Evolutionary conservation across 2,888 invertebrate species (phyloP), one percentile per base, ranked within the genome.

Genomic region (Tridacna gigas): DNA sequence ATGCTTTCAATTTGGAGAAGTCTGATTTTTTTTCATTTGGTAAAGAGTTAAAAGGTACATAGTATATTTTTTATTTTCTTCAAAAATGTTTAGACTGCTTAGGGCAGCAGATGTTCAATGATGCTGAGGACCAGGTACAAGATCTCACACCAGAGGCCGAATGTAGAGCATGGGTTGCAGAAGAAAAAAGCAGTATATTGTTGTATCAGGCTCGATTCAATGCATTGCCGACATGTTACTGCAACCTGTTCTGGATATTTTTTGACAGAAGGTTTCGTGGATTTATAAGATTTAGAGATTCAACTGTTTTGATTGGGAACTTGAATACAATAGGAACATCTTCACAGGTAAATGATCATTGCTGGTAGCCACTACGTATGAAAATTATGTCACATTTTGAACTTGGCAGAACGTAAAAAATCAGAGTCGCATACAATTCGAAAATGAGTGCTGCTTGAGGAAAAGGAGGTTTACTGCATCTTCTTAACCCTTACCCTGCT

Each of bases 101-200:
- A 0, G 71, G 71, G 22, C 71, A 26, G 25, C 25, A 22, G 9
- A 71, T 71, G 71, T 48, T 25, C 15, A 71, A 71, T 20, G 71
- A 71, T 20, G 51, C n/a, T 11, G 25, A 15, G 3, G 18, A 12
- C 51, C 51, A 71, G 18, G 45, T 37, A 9, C 48, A 48, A 25
- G n/a, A 2, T 25, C 20, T 71, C 9, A 26, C 4, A n/a, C 71
- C 71, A 0, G 25, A 9, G 18, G 48, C 51, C 9, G 71, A 15
- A 22, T 71, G 71, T 51, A 15, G n/a, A 0, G 13, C 12, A 47
- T 71, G 71, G 71, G 51, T 71, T 25, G 12, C 13, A 11, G 48
- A 48, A 26, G 51, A 71, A 26, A 22, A 28, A 18, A 48, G 25
- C 47, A 48, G n/a, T 22, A 9, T 51, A 4, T 12, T 0, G 3